phyloP scores from a whole-genome alignment of 2,888 invertebrate species.

The Leucophenga montana region DNA sequence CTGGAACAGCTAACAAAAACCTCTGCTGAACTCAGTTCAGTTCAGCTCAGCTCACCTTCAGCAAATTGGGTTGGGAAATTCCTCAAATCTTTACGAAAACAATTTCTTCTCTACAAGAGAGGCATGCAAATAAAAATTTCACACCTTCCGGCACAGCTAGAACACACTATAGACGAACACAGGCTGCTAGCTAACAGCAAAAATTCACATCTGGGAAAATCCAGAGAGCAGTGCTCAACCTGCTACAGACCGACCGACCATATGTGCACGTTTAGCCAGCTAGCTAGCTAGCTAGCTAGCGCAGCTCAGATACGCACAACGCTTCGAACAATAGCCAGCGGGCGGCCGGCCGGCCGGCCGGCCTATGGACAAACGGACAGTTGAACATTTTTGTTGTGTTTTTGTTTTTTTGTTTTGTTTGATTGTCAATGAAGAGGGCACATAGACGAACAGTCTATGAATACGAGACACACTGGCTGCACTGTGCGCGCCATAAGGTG shows the following conservation, averaged over 20 bases:
- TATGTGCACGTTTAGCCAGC: slow-evolving; percentile 32
- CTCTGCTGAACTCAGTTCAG: neutral
- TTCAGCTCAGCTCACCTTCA: slow-evolving; percentile 57
- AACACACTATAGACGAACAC: neutral
- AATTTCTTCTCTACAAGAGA: neutral
- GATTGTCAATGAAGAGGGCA: slow-evolving; percentile 52
- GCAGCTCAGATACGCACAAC: neutral
- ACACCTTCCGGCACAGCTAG: slow-evolving; percentile 48
- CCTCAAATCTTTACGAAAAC: slow-evolving; percentile 37
- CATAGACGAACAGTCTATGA: neutral
- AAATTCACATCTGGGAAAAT: slow-evolving; percentile 52
- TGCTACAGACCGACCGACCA: slow-evolving; percentile 33
- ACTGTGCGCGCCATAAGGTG: slow-evolving; percentile 13
- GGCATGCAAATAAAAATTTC: slow-evolving; percentile 66
- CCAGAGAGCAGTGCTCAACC: slow-evolving; percentile 42
- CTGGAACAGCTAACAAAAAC: neutral
- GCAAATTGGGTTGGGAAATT: slow-evolving; percentile 53
- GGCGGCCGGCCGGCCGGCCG: slow-evolving; percentile 23
- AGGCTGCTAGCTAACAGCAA: slow-evolving; percentile 5
- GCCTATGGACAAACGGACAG: slow-evolving; percentile 17
- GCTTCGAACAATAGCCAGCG: slow-evolving; percentile 26
- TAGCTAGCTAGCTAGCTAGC: no score
- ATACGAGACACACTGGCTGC: neutral
- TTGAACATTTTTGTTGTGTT: slow-evolving; percentile 20
- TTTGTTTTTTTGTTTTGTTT: neutral